Percentiles rank a stretch among this genome's conserved stretches.
Evolutionary conservation across 2,888 invertebrate genomes (phyloP).

Genomic region (Nemapogon koenigi): DNA sequence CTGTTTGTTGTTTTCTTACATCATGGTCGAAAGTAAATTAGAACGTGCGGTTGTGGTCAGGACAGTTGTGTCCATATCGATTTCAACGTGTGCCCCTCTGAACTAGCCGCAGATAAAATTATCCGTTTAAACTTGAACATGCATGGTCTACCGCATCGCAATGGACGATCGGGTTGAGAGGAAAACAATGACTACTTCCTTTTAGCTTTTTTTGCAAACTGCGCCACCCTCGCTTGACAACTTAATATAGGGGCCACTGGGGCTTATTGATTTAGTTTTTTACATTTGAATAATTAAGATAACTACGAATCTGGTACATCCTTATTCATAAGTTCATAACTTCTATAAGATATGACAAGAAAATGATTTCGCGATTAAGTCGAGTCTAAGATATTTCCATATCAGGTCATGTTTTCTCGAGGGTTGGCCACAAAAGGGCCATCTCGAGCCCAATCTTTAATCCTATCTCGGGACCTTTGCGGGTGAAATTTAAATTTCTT

Average conservation of each 20-base stretch:
- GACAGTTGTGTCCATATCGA: conserved; percentile 27
- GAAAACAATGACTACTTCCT: conserved; percentile 33
- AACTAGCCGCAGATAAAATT: conserved; percentile 35
- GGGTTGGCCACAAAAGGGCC: conserved; percentile 63
- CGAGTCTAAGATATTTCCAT: conserved; percentile 60
- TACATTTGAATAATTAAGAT: no score
- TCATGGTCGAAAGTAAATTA: conserved; percentile 7
- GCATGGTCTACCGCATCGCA: conserved; percentile 43
- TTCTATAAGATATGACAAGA: conserved; percentile 8
- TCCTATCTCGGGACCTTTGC: conserved; percentile 64
- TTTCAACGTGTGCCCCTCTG: conserved; percentile 21
- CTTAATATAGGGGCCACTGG: conserved; percentile 2
- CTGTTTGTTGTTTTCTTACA: conserved; percentile 7
- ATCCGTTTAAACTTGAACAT: conserved; percentile 45
- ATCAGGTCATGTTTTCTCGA: conserved; percentile 66
- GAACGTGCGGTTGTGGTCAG: conserved; percentile 4
- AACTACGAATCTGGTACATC: no score
- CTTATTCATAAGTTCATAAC: conserved; percentile 7
- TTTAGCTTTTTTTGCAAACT: conserved; percentile 28
- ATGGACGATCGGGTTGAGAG: conserved; percentile 36
- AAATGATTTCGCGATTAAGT: conserved; percentile 59
- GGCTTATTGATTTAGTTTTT: no score
- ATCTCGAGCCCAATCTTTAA: conserved; percentile 64
- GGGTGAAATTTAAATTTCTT: conserved; percentile 65
- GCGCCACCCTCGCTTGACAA: conserved; percentile 3